These are phyloP conservation scores for Alca torda DNA, from an alignment of 2,797 vertebrate genomes.

Conservation along the genomic window DNA sequence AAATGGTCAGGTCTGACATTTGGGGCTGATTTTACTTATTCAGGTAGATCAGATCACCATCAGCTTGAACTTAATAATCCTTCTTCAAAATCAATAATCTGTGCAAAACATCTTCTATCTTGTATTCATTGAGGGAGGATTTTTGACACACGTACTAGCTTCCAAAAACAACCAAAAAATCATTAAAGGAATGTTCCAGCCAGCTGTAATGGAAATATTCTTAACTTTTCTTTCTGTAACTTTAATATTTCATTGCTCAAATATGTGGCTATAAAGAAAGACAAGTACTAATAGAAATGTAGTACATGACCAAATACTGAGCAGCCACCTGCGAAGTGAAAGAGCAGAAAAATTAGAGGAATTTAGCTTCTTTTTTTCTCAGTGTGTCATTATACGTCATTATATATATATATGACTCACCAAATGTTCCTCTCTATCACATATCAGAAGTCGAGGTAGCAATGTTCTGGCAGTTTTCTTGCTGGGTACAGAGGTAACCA, in stretches of 20 bases:
- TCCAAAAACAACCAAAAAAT: neutral
- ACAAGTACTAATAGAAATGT: neutral
- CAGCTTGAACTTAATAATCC: neutral
- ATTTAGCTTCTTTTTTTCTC: conserved; percentile 12
- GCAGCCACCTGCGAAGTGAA: neutral
- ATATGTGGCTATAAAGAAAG: neutral
- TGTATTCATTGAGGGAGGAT: neutral
- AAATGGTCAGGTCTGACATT: neutral
- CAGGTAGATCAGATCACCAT: neutral
- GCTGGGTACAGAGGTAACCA: neutral
- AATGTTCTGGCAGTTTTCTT: neutral
- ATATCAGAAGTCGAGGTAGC: neutral
- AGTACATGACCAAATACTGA: neutral
- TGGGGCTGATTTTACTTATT: neutral
- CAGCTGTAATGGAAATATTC: neutral
- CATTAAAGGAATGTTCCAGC: neutral
- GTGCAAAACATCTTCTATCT: neutral
- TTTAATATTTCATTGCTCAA: neutral
- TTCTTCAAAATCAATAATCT: neutral
- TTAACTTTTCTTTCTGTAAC: neutral
- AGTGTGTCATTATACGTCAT: neutral
- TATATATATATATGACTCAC: conserved; percentile 1
- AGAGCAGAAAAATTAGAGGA: neutral
- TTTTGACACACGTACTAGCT: neutral
- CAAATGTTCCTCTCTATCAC: conserved; percentile 14